A percentile compares a stretch with the other conserved stretches of the same genome.
These are phyloP conservation scores for Pachyuromys duprasi DNA, from an alignment of 2,797 vertebrate species.

Conservation along the genomic window DNA sequence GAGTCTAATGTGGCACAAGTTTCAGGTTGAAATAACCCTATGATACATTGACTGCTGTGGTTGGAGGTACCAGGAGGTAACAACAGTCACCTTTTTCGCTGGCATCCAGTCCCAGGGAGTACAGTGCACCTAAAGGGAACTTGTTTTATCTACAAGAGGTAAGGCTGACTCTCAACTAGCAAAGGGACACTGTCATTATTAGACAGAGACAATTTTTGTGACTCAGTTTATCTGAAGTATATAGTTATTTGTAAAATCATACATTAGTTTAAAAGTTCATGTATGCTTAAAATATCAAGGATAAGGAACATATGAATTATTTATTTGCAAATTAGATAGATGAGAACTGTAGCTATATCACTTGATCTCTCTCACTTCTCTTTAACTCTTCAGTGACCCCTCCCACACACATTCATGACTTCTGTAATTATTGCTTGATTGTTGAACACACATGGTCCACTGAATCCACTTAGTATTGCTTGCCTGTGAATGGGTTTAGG, in stretches of 20 bases:
- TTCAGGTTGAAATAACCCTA: neutral
- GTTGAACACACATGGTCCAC: neutral
- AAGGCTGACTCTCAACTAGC: neutral
- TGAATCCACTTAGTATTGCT: neutral
- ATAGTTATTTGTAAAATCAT: neutral
- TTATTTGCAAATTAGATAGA: neutral
- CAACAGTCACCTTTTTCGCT: neutral
- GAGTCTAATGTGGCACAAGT: neutral
- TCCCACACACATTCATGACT: neutral
- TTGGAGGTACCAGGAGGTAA: neutral
- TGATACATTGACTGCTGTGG: neutral
- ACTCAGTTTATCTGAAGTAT: neutral
- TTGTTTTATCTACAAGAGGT: neutral
- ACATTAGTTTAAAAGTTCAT: neutral
- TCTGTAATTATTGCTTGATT: neutral
- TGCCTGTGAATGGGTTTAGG: neutral
- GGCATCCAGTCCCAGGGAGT: neutral
- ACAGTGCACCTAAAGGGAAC: neutral
- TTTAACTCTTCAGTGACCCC: neutral
- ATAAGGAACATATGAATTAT: neutral
- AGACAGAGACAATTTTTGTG: neutral
- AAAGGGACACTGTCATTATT: neutral
- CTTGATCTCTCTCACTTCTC: neutral
- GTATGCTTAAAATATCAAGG: neutral
- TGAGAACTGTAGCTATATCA: neutral